phyloP scores from a whole-genome alignment of 2,113 vertebrate genomes.

The Paedocypris sp. region DNA sequence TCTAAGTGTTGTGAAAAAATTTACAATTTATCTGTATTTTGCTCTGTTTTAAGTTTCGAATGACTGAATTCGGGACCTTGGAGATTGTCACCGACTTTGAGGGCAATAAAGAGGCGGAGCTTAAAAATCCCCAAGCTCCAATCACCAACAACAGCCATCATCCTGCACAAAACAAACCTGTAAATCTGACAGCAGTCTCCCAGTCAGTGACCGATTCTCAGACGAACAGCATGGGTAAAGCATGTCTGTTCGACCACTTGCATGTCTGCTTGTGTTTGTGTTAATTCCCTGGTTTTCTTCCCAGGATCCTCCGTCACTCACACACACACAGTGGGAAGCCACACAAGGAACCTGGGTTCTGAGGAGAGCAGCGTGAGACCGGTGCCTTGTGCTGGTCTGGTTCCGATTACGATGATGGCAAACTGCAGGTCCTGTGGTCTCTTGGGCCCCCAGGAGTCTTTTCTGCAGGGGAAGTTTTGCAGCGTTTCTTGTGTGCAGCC shows the following conservation, averaged over 20 bases:
- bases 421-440: constrained; percentile 55
- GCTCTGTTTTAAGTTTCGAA: constrained; percentile 70
- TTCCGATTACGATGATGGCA: constrained; percentile 37
- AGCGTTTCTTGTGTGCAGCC: constrained; percentile 61
- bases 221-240: neutral
- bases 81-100: constrained; percentile 89
- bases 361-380: constrained; percentile 41
- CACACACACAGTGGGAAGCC: constrained; percentile 34
- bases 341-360: too few relatives aligned
- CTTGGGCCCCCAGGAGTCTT: constrained; percentile 50
- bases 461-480: constrained; percentile 66
- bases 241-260: too few relatives aligned
- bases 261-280: too few relatives aligned
- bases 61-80: constrained; percentile 92
- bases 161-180: constrained; percentile 37
- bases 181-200: neutral
- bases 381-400: constrained; percentile 28
- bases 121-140: constrained; percentile 21
- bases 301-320: constrained; percentile 39
- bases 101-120: constrained; percentile 50
- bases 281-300: constrained; percentile 6
- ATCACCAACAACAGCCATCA: constrained; percentile 44
- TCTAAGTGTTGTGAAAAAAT: neutral
- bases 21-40: neutral
- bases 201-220: neutral